phyloP scores from a whole-genome alignment of 2,113 vertebrate species.

The Cryptotis parvus region DNA sequence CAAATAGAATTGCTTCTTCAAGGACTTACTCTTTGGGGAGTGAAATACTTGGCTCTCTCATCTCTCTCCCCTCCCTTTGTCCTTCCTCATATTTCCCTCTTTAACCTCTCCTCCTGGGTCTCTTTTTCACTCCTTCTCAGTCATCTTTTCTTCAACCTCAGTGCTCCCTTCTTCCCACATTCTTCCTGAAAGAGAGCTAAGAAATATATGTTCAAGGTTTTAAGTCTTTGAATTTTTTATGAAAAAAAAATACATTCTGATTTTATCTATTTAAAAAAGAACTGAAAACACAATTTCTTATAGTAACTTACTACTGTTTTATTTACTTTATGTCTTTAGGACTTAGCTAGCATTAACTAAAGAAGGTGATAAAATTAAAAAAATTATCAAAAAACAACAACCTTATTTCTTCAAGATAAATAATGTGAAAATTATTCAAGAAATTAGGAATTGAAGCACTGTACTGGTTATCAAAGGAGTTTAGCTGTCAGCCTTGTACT shows the following conservation, averaged over 20 bases:
- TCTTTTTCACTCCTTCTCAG: neutral
- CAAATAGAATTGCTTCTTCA: conserved; percentile 39
- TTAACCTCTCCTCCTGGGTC: no score
- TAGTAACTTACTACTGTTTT: conserved; percentile 51
- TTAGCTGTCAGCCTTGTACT: neutral
- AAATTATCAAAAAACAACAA: neutral
- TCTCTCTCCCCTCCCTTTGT: neutral
- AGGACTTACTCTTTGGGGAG: conserved; percentile 60
- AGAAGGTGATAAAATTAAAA: conserved; percentile 1
- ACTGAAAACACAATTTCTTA: conserved; percentile 55
- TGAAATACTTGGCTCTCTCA: neutral
- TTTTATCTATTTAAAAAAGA: conserved; percentile 65
- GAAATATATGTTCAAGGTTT: conserved; percentile 69
- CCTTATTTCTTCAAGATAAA: neutral
- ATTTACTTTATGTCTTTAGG: conserved; percentile 16
- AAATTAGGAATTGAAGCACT: neutral
- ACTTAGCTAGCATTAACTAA: neutral
- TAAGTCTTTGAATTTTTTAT: conserved; percentile 66
- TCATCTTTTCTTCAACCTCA: neutral
- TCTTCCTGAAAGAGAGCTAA: conserved; percentile 55
- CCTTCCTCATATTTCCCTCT: neutral
- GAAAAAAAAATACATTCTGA: conserved; percentile 45
- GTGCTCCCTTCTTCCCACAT: conserved; percentile 17
- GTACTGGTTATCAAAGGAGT: neutral
- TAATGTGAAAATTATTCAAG: neutral